Evolutionary conservation across 1,140 invertebrate genomes (phyloP).

Genomic region (Psilanteris sp.): DNA sequence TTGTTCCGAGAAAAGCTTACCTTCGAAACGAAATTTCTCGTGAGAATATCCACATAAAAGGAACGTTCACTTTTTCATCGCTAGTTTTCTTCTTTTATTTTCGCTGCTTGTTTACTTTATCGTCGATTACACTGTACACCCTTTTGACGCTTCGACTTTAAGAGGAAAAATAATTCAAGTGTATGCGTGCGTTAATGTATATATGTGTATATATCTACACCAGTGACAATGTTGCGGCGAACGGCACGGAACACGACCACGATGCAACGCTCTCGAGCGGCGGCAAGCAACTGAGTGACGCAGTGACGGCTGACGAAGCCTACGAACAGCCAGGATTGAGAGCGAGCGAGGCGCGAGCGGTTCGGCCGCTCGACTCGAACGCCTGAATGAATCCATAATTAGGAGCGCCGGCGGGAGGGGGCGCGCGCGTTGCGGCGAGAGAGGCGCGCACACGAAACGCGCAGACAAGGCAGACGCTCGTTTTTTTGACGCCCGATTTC

Average conservation of each 20-base stretch:
- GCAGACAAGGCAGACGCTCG: constrained; percentile 3
- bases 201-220: too few species aligned
- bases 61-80: constrained; percentile 29
- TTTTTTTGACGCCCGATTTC: constrained; percentile 13
- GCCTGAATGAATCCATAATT: constrained; percentile 73
- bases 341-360: too few species aligned
- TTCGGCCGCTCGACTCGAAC: constrained; percentile 35
- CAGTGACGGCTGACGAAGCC: too few species aligned
- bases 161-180: too few species aligned
- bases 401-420: constrained; percentile 36
- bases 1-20: constrained; percentile 50
- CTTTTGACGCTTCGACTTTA: neutral
- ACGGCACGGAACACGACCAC: neutral
- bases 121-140: constrained; percentile 18
- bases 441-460: constrained; percentile 32
- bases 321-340: constrained; percentile 36
- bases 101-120: too few species aligned
- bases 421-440: constrained; percentile 21
- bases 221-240: too few species aligned
- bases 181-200: too few species aligned
- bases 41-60: constrained; percentile 52
- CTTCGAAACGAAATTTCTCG: constrained; percentile 48
- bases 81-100: too few species aligned
- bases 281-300: constrained; percentile 61
- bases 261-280: constrained; percentile 3